phyloP scores from a whole-genome alignment of 2,797 vertebrate species.

The Xenentodon cancila region DNA sequence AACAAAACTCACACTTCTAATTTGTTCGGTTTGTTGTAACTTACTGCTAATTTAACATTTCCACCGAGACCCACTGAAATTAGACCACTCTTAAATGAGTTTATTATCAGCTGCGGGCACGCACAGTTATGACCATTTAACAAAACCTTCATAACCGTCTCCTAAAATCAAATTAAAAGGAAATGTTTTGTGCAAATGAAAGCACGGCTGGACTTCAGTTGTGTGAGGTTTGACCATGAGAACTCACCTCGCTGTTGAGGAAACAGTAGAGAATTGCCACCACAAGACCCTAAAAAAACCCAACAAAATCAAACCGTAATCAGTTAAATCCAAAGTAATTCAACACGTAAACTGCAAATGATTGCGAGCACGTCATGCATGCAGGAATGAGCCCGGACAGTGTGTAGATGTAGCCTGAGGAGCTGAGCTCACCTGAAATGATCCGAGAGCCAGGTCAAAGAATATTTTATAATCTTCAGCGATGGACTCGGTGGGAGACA shows the following conservation, averaged over 20 bases:
- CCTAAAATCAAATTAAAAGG: background rate
- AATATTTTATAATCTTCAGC: conserved; percentile 86
- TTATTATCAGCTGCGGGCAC: no score
- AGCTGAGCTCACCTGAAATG: conserved; percentile 88
- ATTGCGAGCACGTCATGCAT: background rate
- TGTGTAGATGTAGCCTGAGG: background rate
- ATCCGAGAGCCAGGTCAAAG: conserved; percentile 91
- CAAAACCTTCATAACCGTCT: no score
- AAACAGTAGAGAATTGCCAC: conserved; percentile 94
- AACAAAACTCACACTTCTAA: no score
- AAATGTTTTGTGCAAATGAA: background rate
- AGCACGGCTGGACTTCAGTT: no score
- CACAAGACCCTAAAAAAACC: conserved; percentile 84
- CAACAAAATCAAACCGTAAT: background rate
- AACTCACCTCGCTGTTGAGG: conserved; percentile 91
- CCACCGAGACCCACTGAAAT: no score
- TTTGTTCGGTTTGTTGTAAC: no score
- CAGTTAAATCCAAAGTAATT: background rate
- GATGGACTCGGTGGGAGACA: conserved; percentile 82
- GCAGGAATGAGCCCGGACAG: background rate
- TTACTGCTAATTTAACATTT: no score
- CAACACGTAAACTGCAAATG: no score
- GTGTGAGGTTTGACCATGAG: background rate
- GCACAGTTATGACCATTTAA: no score
- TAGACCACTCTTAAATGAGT: no score